Evolutionary conservation across 2,797 vertebrate genomes (phyloP), one percentile per base, ranked within the genome.

Genomic region (Propithecus perrieri): DNA sequence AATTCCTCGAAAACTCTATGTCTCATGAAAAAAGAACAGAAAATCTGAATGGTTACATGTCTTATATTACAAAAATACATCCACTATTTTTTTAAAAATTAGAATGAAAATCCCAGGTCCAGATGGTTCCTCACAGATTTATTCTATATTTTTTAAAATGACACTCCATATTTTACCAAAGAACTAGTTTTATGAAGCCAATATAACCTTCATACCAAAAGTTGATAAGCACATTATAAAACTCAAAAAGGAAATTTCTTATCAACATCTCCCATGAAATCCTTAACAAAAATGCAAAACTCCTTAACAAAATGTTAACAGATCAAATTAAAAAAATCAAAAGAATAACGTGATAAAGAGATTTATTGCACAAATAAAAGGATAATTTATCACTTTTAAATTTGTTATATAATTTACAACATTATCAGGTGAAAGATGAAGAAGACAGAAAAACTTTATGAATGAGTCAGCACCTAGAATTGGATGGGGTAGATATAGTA

Each of bases 61-160:
- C 12, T 78, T 94, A 83, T 59, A 75, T 72, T 94, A 83, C 41
- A 75, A 50, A 89, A 94, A 14, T n/a, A n/a, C 30, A 43, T 79
- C 1, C 2, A 87, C 28, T 61, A 61, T 46, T 79, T 10, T 22
- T 22, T 17, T 2, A 43, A 72, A 71, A 22, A 13, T 43, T 67
- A 63, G 8, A 80, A 50, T 48, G 9, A 35, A 67, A 69, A 24
- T n/a, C 1, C 17, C 7, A 79, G 9, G 5, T 53, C 0, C 28
- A 53, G 9, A 65, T 65, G 38, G 13, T 2, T 92, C 84, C 20
- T 33, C 24, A 67, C 0, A 57, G 8, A 79, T 69, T 75, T 92
- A 0, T 81, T 91, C 14, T 18, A 59, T 35, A 55, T 46, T n/a
- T 67, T 55, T 79, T 55, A 15, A 3, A 78, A 30, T 41, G 69